Base-by-base conservation (phyloP, 2,113 vertebrate species). In the Stercorarius parasiticus region DNA sequence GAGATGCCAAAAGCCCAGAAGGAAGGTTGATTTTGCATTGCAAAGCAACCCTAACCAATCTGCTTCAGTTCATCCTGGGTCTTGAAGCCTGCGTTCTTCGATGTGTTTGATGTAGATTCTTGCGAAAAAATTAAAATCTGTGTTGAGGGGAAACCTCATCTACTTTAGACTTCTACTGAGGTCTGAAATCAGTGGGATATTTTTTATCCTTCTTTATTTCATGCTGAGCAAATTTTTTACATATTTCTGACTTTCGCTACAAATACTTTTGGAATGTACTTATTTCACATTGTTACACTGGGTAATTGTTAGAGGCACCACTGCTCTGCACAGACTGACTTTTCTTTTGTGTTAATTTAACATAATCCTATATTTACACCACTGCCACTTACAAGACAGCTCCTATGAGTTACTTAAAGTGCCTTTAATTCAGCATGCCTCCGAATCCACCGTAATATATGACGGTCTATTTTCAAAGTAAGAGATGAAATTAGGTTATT, bases 121-220 rank as follows among this genome's bases (percentile, higher is more conserved):
- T 62, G 52, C 40, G 70, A 87, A 79, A 89, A 96, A 92, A 64
- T 25, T 49, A 43, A 94, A 95, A 93, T 78, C 40, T 53, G 10
- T 32, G 15, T 72, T 67, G 56, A 73, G 20, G 52, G 64, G 40
- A 80, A 87, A 53, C 19, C 30, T 92, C 70, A 77, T 86, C 49
- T 93, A 69, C 71, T 94, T 93, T 15, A 71, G 30, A 65, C 50
- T 86, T 93, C 59, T 42, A 22, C 23, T 55, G 78, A 55, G 55
- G 49, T 84, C 61, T 83, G 49, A 81, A 97, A 82, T 47, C 42
- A 40, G 47, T 72, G 40, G 47, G 47, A 47, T 88, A 53, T 80
- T 80, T 93, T 89, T 94, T 73, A 90, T 74, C 56, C 11, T 61
- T 62, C 16, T 32, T 71, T 62, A 74, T 81, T 82, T 88, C 59